Conservation (phyloP, 2,888 invertebrate species). For the Machimus atricapillus region DNA sequence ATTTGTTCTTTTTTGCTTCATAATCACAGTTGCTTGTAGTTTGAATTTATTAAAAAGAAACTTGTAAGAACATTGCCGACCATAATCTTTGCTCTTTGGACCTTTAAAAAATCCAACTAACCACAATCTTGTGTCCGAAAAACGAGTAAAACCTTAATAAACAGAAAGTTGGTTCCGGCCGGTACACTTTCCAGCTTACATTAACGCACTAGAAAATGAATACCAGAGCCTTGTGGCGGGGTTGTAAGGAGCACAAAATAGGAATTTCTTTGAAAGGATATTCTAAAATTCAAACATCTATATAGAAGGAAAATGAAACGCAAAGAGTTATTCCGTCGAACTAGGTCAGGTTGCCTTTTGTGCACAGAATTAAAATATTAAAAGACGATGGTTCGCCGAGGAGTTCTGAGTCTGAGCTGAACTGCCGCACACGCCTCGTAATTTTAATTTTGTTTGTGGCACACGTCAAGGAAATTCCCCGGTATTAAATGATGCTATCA, state of each 20-base stretch:
- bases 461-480: neutral
- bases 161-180: neutral
- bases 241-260: neutral
- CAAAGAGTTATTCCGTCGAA: neutral
- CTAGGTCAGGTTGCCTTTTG: neutral
- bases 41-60: neutral
- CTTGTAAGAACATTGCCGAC: neutral
- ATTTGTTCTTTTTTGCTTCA: neutral
- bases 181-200: neutral
- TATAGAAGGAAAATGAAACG: neutral
- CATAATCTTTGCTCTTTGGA: neutral
- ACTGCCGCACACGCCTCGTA: neutral
- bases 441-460: neutral
- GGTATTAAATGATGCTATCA: neutral
- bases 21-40: neutral
- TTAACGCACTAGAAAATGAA: neutral
- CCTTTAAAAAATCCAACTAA: neutral
- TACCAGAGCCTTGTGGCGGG: neutral
- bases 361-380: neutral
- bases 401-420: neutral
- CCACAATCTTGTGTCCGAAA: neutral
- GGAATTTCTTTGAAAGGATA: neutral
- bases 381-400: neutral
- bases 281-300: slow-evolving; percentile 3
- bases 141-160: neutral